phyloP scores from a whole-genome alignment of 35 echinoderm and acorn worm genomes.

The Lytechinus variegatus region DNA sequence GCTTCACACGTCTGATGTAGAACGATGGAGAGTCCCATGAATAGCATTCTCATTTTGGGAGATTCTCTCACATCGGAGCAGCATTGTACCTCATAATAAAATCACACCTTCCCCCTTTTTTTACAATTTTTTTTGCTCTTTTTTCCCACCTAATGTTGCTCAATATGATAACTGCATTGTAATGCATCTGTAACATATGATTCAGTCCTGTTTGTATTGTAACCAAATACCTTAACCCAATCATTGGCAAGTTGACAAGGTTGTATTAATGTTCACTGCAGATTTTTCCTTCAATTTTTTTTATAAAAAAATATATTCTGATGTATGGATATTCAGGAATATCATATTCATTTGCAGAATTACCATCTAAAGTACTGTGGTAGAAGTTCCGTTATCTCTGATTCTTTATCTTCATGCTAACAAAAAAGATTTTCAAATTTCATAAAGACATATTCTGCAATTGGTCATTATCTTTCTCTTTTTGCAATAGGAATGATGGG shows the following conservation, averaged over 20 bases:
- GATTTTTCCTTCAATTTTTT: no score
- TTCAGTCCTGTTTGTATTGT: background rate
- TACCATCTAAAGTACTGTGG: no score
- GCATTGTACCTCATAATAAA: background rate
- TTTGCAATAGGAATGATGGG: no score
- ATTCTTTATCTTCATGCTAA: no score
- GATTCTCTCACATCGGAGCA: background rate
- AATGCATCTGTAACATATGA: background rate
- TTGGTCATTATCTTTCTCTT: no score
- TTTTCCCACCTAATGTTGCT: background rate
- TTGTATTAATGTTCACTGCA: background rate
- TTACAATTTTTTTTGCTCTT: background rate
- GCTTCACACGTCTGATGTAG: background rate
- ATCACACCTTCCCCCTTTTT: background rate
- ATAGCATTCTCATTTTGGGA: background rate
- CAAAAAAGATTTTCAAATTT: no score
- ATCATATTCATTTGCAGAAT: no score
- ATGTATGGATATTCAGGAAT: no score
- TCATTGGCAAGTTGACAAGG: background rate
- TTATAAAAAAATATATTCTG: no score
- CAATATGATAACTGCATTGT: background rate
- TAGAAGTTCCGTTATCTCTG: no score
- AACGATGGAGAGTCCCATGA: background rate
- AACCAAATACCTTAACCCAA: background rate
- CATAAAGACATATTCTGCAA: no score